Conservation (phyloP, 2,113 vertebrate genomes). For the Corythoichthys intestinalis region DNA sequence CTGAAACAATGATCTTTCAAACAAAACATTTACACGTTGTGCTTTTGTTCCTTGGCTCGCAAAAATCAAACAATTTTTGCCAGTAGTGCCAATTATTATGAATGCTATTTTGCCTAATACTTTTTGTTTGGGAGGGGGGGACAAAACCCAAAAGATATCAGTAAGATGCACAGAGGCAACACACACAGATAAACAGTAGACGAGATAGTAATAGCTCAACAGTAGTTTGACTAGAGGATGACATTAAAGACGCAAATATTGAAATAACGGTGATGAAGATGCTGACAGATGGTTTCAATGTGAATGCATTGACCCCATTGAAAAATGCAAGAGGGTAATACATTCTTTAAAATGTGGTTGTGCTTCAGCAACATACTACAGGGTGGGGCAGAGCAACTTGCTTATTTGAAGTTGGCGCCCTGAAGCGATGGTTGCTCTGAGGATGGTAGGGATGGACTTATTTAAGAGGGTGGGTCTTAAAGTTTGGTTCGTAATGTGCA, state of each 20-base stretch:
- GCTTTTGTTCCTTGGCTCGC: slow-evolving; percentile 82
- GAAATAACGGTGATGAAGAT: slow-evolving; percentile 26
- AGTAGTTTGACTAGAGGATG: slow-evolving; percentile 76
- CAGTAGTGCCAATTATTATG: slow-evolving; percentile 97
- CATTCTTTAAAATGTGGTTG: slow-evolving; percentile 59
- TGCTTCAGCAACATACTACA: slow-evolving; percentile 62
- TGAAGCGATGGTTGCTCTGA: too few relatives aligned
- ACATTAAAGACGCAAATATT: slow-evolving; percentile 39
- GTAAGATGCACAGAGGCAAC: slow-evolving; percentile 55
- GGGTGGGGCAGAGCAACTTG: too few relatives aligned
- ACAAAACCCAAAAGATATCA: slow-evolving; percentile 57
- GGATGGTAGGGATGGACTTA: too few relatives aligned
- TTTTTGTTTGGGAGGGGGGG: slow-evolving; percentile 47
- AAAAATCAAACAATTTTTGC: slow-evolving; percentile 86
- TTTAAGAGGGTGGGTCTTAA: too few relatives aligned
- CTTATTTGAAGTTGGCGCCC: too few relatives aligned
- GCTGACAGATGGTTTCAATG: slow-evolving; percentile 37
- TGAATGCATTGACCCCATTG: slow-evolving; percentile 49
- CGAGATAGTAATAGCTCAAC: slow-evolving; percentile 62
- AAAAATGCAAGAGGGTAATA: slow-evolving; percentile 45
- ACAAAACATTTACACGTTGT: slow-evolving; percentile 83
- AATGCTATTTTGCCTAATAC: slow-evolving; percentile 91
- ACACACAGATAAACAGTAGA: slow-evolving; percentile 46
- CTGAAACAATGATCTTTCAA: slow-evolving; percentile 80
- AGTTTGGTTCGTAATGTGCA: too few relatives aligned